A percentile compares a stretch with the other conserved stretches of the same genome.
Evolutionary conservation across 2,888 invertebrate genomes (phyloP).

Genomic region (Platerodrilus igneus): DNA sequence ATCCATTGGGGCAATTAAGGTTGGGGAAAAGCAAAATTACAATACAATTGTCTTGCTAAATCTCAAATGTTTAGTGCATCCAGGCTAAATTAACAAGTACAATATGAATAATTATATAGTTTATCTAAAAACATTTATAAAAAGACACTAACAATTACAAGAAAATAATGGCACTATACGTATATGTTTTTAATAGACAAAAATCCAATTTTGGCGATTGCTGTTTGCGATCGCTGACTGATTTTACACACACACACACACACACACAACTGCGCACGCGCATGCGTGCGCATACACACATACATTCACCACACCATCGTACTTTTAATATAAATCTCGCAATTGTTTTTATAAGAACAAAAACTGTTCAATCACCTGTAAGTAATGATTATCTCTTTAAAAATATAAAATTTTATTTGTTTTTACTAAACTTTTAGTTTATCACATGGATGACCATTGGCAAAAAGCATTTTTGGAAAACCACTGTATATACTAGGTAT

Average conservation of each 20-base stretch:
- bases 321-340: conserved; percentile 35
- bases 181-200: conserved; percentile 34
- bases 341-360: conserved; percentile 27
- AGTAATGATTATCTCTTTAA: conserved; percentile 38
- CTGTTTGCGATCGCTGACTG: conserved; percentile 31
- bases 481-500: conserved; percentile 43
- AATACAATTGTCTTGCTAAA: conserved; percentile 43
- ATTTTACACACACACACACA: conserved; percentile 41
- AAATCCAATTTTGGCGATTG: conserved; percentile 22
- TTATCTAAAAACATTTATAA: conserved; percentile 50
- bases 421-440: conserved; percentile 45
- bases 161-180: conserved; percentile 50
- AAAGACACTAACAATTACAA: conserved; percentile 49
- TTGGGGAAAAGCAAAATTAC: conserved; percentile 47
- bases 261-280: too few species aligned
- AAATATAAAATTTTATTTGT: conserved; percentile 38
- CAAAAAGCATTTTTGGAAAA: conserved; percentile 43
- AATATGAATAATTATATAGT: conserved; percentile 48
- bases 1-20: conserved; percentile 33
- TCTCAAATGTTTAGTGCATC: conserved; percentile 44
- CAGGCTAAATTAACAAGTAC: conserved; percentile 49
- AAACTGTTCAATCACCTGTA: conserved; percentile 36
- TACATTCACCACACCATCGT: conserved; percentile 41
- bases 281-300: too few species aligned
- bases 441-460: conserved; percentile 50